Evolutionary conservation across 2,113 vertebrate species (phyloP).

Genomic region (Amphiprion percula): DNA sequence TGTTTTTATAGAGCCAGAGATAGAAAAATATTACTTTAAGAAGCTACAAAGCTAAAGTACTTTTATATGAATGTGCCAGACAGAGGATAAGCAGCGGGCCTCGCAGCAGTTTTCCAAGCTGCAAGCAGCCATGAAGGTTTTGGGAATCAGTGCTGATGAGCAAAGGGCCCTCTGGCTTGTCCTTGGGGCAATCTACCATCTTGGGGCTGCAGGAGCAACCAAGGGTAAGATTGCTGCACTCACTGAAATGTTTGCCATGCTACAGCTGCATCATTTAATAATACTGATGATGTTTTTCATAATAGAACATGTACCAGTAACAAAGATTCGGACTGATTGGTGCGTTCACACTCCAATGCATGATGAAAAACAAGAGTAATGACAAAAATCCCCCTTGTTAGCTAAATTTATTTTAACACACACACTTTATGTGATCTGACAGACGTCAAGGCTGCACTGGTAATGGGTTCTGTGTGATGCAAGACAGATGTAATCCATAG

Average conservation of each 20-base stretch:
- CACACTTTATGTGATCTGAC: slow-evolving; percentile 7
- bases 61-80: slow-evolving; percentile 71
- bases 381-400: not conserved
- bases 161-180: slow-evolving; percentile 90
- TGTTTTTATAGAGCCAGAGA: slow-evolving; percentile 10
- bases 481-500: slow-evolving; percentile 65
- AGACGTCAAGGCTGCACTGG: slow-evolving; percentile 32
- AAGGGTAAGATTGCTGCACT: slow-evolving; percentile 86
- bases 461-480: slow-evolving; percentile 59
- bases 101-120: slow-evolving; percentile 95
- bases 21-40: not conserved
- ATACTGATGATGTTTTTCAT: not conserved
- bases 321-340: not conserved
- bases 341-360: not conserved
- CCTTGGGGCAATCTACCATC: slow-evolving; percentile 94
- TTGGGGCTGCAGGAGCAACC: slow-evolving; percentile 94
- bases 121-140: slow-evolving; percentile 95
- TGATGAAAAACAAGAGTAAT: not conserved
- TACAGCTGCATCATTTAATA: not conserved
- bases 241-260: not conserved
- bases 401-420: slow-evolving; percentile 12
- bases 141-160: slow-evolving; percentile 92
- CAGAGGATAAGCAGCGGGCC: slow-evolving; percentile 94
- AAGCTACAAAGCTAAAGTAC: slow-evolving; percentile 3
- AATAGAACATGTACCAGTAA: not conserved